A percentile compares a stretch with the other conserved stretches of the same genome.
phyloP scores from a whole-genome alignment of 2,113 vertebrate species.

The Periophthalmus modestus region DNA sequence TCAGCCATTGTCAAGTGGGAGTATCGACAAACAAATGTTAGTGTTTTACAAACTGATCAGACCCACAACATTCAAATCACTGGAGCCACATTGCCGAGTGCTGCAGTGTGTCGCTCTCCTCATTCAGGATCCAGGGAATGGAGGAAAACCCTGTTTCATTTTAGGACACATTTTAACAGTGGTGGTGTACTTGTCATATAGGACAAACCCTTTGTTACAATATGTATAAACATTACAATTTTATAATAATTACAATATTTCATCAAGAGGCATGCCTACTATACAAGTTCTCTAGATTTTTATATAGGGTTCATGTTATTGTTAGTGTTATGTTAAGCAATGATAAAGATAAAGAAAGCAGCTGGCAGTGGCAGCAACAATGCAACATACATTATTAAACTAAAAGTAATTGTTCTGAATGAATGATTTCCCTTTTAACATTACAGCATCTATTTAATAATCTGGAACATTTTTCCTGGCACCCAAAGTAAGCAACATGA shows the following conservation, averaged over 20 bases:
- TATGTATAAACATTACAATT: neutral
- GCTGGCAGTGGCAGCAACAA: constrained; percentile 4
- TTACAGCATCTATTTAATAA: constrained; percentile 44
- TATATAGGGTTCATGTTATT: neutral
- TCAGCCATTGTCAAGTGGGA: constrained; percentile 63
- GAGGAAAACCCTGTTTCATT: neutral
- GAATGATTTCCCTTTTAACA: constrained; percentile 45
- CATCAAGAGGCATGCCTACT: neutral
- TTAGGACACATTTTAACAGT: constrained; percentile 1
- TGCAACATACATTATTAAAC: constrained; percentile 65
- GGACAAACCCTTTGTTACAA: neutral
- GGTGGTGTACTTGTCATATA: neutral
- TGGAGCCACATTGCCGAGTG: constrained; percentile 24
- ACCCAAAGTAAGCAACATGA: constrained; percentile 37
- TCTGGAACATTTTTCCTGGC: constrained; percentile 42
- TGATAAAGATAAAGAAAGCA: constrained; percentile 7
- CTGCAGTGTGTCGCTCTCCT: constrained; percentile 18
- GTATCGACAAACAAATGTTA: constrained; percentile 64
- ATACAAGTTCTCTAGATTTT: neutral
- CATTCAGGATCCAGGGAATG: constrained; percentile 6
- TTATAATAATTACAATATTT: neutral
- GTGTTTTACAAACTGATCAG: constrained; percentile 55
- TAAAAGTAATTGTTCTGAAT: constrained; percentile 48
- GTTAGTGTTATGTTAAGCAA: constrained; percentile 4
- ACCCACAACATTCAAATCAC: constrained; percentile 36